Conservation (phyloP, 2,797 vertebrate genomes). For the Novumbra hubbsi region DNA sequence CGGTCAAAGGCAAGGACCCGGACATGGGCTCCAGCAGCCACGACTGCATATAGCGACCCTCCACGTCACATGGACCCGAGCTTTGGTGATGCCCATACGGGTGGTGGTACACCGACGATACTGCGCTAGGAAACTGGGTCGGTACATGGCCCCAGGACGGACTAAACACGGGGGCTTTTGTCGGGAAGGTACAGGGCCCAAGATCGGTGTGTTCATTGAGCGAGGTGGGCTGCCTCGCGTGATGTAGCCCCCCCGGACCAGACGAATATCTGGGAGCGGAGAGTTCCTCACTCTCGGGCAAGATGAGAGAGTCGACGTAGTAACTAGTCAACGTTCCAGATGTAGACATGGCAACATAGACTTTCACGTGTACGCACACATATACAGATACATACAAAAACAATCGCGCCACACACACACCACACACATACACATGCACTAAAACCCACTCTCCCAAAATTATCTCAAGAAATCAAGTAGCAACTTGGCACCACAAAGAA, state of each 20-base stretch:
- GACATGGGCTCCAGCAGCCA: constrained; percentile 92
- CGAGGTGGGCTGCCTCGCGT: constrained; percentile 75
- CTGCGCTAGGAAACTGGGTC: constrained; percentile 79
- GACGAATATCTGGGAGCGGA: constrained; percentile 80
- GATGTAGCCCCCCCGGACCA: constrained; percentile 80
- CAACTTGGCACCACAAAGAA: constrained; percentile 88
- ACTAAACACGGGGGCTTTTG: constrained; percentile 86
- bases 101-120: constrained; percentile 86
- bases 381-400: constrained; percentile 36
- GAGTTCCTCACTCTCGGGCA: constrained; percentile 90
- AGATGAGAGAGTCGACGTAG: constrained; percentile 95
- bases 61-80: constrained; percentile 80
- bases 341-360: constrained; percentile 86
- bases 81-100: constrained; percentile 87
- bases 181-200: constrained; percentile 87
- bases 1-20: constrained; percentile 87
- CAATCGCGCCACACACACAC: constrained; percentile 14
- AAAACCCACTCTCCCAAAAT: constrained; percentile 83
- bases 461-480: constrained; percentile 94
- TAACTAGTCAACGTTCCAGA: constrained; percentile 92
- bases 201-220: constrained; percentile 85
- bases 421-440: constrained; percentile 57
- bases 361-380: constrained; percentile 66
- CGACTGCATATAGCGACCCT: constrained; percentile 90
- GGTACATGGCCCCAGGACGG: constrained; percentile 89